Base-by-base conservation (phyloP, 2,113 vertebrate genomes). In the Plotosus lineatus region DNA sequence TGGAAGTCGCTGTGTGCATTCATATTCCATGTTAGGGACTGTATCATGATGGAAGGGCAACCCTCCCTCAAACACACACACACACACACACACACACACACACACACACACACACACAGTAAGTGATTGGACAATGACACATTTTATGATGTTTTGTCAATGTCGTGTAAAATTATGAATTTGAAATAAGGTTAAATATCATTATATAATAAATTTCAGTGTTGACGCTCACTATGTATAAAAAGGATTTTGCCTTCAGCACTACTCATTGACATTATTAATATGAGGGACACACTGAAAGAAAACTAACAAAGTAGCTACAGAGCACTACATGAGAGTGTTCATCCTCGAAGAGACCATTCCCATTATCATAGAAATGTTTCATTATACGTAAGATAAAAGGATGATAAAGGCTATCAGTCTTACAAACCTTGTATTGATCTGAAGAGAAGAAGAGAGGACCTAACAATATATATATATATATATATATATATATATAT, bases 1-100 rank as follows among this genome's bases (percentile, higher is more conserved):
- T 83, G 55, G 76, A 31, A 21, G 90, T 77, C 36, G 17, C 71
- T 15, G n/a, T 60, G 21, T 78, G 87, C 85, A 90, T 91, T 90
- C 85, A 86, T 86, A 92, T 87, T 83, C 65, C 58, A 68, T 87
- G 79, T 79, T 56, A 55, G 60, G 58, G 40, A 82, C 23, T 68
- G 87, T 88, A 85, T 88, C 82, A 88, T 77, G 75, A 80, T 53
- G 44, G 51, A 51, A 61, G 75, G 71, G 56, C 26, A 40, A 11
- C 55, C 7, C 46, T 40, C 23, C 19, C n/a, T 33, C 33, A 56
- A 46, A 36, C 40, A 38, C 12, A 56, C 56, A 50, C n/a, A 40
- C 31, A 42, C 42, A 42, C 72, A 75, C 53, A 42, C 12, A 44
- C 38, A 55, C 11, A 21, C 38, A 14, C 31, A 31, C 21, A 12